Base-by-base conservation (phyloP, 1,140 invertebrate species). In the Drosophila varians region DNA sequence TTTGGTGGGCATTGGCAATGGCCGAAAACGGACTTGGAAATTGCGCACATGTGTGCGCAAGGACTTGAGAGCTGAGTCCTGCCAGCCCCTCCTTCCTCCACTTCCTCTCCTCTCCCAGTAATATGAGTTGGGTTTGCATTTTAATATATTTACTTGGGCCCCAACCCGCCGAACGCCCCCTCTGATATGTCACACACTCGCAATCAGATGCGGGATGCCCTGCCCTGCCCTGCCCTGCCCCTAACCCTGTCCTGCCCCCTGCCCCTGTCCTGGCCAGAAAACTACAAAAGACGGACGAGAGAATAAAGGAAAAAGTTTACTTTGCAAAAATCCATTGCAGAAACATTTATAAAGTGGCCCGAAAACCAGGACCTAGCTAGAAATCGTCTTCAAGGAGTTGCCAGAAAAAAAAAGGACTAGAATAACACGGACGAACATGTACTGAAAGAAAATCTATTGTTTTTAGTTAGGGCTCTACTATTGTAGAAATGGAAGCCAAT, bases 101-200 rank as follows among this genome's bases (percentile, higher is more conserved):
- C n/a, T n/a, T 23, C 3, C 12, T 7, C 45, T 14, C 31, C 18
- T 34, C 4, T 47, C 25, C 9, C 34, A 48, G 83, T 87, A 77
- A 87, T 87, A 87, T 87, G 82, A 87, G 82, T 87, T 82, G 83
- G 82, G 82, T 87, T 87, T 87, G 82, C 83, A 87, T 87, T 87
- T 87, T 87, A 87, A 87, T 87, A 87, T 87, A 82, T 87, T 82
- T 86, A 78, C 64, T 48, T 54, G 31, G 38, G 3, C 18, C 26
- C 11, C 38, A 11, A n/a, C 21, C 18, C 23, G 3, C 28, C 0
- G 8, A 28, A 28, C 49, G 28, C 74, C 68, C 45, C 43, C 69
- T 55, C 69, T 31, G 28, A 83, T 74, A 48, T 84, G 78, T 86
- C 80, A 86, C 80, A 84, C 75, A 86, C 80, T 86, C 65, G 60